phyloP scores from a whole-genome alignment of 2,113 vertebrate species.

The Oreotragus oreotragus region DNA sequence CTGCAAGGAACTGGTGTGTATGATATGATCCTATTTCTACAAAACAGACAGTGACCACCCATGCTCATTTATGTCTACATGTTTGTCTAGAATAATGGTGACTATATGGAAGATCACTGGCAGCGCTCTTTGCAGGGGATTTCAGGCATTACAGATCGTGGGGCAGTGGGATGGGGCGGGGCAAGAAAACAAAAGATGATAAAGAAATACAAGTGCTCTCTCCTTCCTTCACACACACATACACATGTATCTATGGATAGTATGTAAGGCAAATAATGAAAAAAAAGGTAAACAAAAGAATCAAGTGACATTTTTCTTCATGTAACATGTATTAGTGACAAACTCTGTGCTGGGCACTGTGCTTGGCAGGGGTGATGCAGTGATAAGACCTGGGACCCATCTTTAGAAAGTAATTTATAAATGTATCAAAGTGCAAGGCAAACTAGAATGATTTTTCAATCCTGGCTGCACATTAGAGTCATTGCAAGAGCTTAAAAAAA shows the following conservation, averaged over 20 bases:
- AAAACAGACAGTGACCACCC: background rate
- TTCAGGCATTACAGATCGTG: background rate
- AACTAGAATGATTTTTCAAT: background rate
- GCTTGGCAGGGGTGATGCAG: background rate
- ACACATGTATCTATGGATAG: background rate
- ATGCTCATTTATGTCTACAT: fast-evolving
- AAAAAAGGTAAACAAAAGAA: background rate
- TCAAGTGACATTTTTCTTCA: background rate
- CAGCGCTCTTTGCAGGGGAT: background rate
- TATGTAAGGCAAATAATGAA: background rate
- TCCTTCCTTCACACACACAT: background rate
- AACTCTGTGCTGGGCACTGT: background rate
- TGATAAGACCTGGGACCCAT: background rate
- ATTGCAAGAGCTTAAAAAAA: background rate
- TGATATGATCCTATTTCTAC: background rate
- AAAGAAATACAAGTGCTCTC: background rate
- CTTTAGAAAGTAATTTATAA: background rate
- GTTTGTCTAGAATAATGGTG: background rate
- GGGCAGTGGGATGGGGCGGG: background rate
- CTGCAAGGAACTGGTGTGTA: background rate
- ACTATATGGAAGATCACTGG: background rate
- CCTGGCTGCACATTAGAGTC: background rate
- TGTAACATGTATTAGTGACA: background rate
- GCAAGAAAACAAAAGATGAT: background rate
- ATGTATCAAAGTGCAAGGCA: background rate